Percentiles rank a stretch among this genome's conserved stretches.
Conservation (phyloP, 2,113 vertebrate genomes). For the Pedetes capensis region DNA sequence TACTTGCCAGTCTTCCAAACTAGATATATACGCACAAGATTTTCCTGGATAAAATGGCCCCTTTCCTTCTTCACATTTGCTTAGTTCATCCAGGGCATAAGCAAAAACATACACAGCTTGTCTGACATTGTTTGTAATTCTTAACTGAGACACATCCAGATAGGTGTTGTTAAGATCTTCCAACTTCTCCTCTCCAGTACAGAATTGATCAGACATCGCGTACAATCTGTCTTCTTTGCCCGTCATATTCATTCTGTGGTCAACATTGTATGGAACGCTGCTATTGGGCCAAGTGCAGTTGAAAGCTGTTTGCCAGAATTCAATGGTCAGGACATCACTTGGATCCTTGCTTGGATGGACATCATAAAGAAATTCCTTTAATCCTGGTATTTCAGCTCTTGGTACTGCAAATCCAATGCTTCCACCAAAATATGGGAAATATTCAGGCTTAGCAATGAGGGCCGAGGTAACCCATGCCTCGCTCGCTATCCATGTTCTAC, state of each 20-base stretch:
- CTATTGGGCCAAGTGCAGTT: slow-evolving; percentile 86
- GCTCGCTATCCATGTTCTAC: slow-evolving; percentile 89
- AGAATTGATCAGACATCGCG: slow-evolving; percentile 77
- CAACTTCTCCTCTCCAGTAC: slow-evolving; percentile 84
- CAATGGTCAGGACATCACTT: slow-evolving; percentile 82
- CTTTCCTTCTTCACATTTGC: slow-evolving; percentile 73
- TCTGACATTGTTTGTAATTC: slow-evolving; percentile 90
- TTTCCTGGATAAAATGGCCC: slow-evolving; percentile 82
- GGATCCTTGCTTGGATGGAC: slow-evolving; percentile 81
- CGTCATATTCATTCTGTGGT: slow-evolving; percentile 73
- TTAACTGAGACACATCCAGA: slow-evolving; percentile 87
- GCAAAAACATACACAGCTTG: slow-evolving; percentile 90
- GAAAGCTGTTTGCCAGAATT: slow-evolving; percentile 90
- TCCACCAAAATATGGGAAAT: slow-evolving; percentile 85
- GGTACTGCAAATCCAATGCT: slow-evolving; percentile 88
- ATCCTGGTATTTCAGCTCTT: slow-evolving; percentile 83
- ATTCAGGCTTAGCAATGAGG: slow-evolving; percentile 84
- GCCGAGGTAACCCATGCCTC: slow-evolving; percentile 91
- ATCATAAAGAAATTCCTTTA: slow-evolving; percentile 82
- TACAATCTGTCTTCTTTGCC: slow-evolving; percentile 55
- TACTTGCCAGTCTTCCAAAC: slow-evolving; percentile 91
- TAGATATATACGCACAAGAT: slow-evolving; percentile 83
- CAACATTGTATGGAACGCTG: slow-evolving; percentile 64
- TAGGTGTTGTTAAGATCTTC: slow-evolving; percentile 85
- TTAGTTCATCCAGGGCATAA: slow-evolving; percentile 85